phyloP scores from a whole-genome alignment of 2,888 invertebrate genomes.

The Vanessa cardui region DNA sequence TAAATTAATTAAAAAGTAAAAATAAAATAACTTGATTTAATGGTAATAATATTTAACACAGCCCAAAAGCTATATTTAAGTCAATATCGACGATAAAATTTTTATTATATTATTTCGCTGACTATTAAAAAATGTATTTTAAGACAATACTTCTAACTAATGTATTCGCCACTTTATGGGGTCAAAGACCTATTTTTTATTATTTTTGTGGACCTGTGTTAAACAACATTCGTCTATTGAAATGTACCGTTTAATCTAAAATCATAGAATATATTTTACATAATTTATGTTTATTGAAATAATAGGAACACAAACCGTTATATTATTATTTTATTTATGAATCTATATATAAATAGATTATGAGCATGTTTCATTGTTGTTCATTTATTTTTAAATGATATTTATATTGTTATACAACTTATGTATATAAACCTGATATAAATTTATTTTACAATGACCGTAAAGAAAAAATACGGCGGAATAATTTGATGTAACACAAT shows the following conservation, averaged over 20 bases:
- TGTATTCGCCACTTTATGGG: not conserved
- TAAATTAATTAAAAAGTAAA: not conserved
- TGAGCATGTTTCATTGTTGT: too few species aligned
- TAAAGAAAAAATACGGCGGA: too few species aligned
- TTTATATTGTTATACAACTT: too few species aligned
- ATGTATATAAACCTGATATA: too few species aligned
- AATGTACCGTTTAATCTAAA: not conserved
- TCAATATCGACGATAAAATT: not conserved
- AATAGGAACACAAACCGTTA: too few species aligned
- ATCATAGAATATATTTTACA: too few species aligned
- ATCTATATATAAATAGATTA: too few species aligned
- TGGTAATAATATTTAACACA: not conserved
- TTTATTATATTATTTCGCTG: not conserved
- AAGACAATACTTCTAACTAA: not conserved
- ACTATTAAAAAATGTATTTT: not conserved
- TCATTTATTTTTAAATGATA: too few species aligned
- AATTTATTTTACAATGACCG: too few species aligned
- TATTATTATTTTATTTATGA: too few species aligned
- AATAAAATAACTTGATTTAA: not conserved
- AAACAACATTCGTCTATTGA: not conserved
- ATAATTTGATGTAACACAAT: too few species aligned
- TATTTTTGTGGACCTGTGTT: not conserved
- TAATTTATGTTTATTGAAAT: too few species aligned
- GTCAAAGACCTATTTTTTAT: constrained; percentile 4
- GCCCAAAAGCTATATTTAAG: not conserved